phyloP scores from a whole-genome alignment of 2,888 invertebrate genomes.

The Acronicta leporina region DNA sequence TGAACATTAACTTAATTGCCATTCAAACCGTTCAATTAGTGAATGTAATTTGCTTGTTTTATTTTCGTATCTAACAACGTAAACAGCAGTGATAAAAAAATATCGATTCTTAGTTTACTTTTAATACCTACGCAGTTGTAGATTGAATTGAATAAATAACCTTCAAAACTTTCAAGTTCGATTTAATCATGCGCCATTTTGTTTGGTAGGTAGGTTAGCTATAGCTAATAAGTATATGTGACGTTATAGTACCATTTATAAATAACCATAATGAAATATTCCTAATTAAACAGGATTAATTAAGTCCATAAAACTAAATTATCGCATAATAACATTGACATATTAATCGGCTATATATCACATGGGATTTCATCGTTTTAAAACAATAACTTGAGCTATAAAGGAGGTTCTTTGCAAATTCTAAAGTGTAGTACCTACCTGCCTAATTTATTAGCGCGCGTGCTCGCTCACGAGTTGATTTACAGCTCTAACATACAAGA shows the following conservation, averaged over 20 bases:
- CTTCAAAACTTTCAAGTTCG: conserved; percentile 57
- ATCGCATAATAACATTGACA: conserved; percentile 60
- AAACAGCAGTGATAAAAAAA: conserved; percentile 36
- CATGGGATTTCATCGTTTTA: conserved; percentile 50
- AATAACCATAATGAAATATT: conserved; percentile 49
- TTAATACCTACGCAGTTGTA: conserved; percentile 38
- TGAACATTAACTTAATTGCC: conserved; percentile 48
- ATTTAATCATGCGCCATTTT: conserved; percentile 51
- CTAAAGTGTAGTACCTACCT: conserved; percentile 57
- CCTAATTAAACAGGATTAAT: conserved; percentile 63
- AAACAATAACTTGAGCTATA: conserved; percentile 59
- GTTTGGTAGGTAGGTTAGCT: conserved; percentile 29
- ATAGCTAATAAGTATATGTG: conserved; percentile 30
- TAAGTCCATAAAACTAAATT: conserved; percentile 66
- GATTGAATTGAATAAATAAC: conserved; percentile 47
- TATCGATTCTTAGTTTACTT: conserved; percentile 39
- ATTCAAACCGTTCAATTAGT: conserved; percentile 32
- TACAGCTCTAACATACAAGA: conserved; percentile 58
- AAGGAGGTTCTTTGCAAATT: conserved; percentile 47
- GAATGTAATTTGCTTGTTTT: conserved; percentile 34
- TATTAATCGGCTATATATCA: conserved; percentile 58
- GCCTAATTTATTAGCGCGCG: conserved; percentile 63
- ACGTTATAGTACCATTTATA: conserved; percentile 26
- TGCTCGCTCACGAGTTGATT: conserved; percentile 60
- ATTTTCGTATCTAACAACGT: conserved; percentile 29